Evolutionary conservation across 53 echinoderm and acorn worm species (phyloP), one percentile per base, ranked within the genome.

Genomic region (Crossaster papposus): DNA sequence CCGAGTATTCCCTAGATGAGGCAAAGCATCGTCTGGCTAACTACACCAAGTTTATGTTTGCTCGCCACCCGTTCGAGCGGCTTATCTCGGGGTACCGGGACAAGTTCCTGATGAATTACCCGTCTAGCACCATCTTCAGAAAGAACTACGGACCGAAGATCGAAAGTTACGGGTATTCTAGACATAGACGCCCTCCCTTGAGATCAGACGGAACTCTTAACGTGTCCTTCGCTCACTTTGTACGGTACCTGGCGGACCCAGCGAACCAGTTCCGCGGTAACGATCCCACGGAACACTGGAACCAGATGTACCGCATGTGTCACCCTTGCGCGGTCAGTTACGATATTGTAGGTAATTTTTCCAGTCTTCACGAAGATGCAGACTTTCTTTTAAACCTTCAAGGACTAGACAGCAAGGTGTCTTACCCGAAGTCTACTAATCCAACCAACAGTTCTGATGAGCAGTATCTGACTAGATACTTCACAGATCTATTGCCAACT

Each of bases 371-470:
- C 64, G 72, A 84, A 51, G 94, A 94, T 32, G 89, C 91, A 2
- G 55, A 94, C 12, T 94, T 78, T n/a, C 68, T 91, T 0, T 33
- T 94, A 31, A 73, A 81, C 51, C 50, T 64, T 26, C 30, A 79
- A 15, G 83, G 89, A 9, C 29, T 82, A 1, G 81, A 89, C 30
- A 18, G 71, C 9, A 30, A 81, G 24, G 79, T 88, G 6, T 64
- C 62, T 7, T 76, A 91, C 24, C 73, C 91, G 1, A 81, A 91
- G 23, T 91, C 91, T 0, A 91, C 94, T 51, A 91, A 94, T 30
- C 94, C 94, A 0, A 94, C 94, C 22, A 94, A 94, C 80, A 94
- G 94, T 72, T 94, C 94, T 4, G 89, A 86, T 18, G 77, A 84
- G 77, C n/a, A 78, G 30, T 78, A 79, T 54, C 53, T 92, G 14